phyloP scores from a whole-genome alignment of 1,140 invertebrate genomes.

The Latrodectus geometricus region DNA sequence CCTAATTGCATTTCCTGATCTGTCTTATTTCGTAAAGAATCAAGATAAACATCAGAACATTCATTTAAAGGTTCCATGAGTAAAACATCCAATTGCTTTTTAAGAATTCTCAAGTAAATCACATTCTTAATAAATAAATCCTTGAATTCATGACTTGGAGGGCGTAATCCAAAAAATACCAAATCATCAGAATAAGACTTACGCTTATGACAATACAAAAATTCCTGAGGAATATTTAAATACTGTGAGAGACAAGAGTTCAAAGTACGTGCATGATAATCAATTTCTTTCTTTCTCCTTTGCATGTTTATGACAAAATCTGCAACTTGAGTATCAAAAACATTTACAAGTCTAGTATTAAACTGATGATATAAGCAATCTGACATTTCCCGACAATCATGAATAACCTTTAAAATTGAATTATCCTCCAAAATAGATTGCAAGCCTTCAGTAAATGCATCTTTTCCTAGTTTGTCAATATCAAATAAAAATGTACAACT shows the following conservation, averaged over 20 bases:
- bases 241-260: neutral
- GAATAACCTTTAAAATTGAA: neutral
- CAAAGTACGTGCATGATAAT: neutral
- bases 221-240: neutral
- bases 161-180: neutral
- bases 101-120: neutral
- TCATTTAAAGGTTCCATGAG: neutral
- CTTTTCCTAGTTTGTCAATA: neutral
- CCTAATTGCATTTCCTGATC: neutral
- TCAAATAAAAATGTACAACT: too few relatives aligned
- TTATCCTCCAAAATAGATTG: neutral
- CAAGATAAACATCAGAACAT: neutral
- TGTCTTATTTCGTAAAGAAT: neutral
- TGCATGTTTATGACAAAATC: neutral
- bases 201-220: neutral
- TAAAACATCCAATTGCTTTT: neutral
- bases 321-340: conserved; percentile 12
- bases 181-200: neutral
- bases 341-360: conserved; percentile 1
- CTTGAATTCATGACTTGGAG: neutral
- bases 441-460: neutral
- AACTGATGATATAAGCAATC: neutral
- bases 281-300: neutral
- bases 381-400: neutral
- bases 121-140: neutral